Evolutionary conservation across 2,113 vertebrate genomes (phyloP).

Genomic region (Copsychus sechellarum): DNA sequence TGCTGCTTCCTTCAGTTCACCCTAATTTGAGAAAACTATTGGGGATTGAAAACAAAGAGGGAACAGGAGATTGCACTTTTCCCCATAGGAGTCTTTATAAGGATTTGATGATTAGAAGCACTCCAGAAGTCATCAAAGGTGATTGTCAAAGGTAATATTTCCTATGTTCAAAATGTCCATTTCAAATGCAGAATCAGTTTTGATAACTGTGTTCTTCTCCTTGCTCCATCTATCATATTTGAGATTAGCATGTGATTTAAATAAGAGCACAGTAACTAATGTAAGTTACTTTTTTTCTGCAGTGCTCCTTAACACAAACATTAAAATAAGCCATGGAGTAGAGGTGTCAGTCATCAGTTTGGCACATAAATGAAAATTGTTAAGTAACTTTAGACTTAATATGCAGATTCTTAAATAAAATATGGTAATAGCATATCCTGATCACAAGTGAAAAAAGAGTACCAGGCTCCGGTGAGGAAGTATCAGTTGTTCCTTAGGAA

Average conservation of each 20-base stretch:
- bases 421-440: background rate
- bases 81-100: background rate
- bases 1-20: background rate
- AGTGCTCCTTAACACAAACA: background rate
- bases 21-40: background rate
- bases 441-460: background rate
- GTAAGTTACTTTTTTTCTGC: background rate
- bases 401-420: constrained; percentile 22
- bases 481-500: constrained; percentile 12
- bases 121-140: background rate
- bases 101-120: background rate
- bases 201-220: background rate
- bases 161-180: background rate
- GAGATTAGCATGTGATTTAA: background rate
- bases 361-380: background rate
- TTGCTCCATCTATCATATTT: background rate
- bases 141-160: background rate
- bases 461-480: background rate
- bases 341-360: background rate
- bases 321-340: background rate
- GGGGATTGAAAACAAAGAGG: background rate
- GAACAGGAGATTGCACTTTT: background rate
- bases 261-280: background rate
- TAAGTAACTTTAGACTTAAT: background rate
- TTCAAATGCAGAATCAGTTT: background rate